A percentile compares a stretch with the other conserved stretches of the same genome.
These are phyloP conservation scores for Perca schrenkii DNA, from an alignment of 2,113 vertebrate species.

Conservation along the genomic window DNA sequence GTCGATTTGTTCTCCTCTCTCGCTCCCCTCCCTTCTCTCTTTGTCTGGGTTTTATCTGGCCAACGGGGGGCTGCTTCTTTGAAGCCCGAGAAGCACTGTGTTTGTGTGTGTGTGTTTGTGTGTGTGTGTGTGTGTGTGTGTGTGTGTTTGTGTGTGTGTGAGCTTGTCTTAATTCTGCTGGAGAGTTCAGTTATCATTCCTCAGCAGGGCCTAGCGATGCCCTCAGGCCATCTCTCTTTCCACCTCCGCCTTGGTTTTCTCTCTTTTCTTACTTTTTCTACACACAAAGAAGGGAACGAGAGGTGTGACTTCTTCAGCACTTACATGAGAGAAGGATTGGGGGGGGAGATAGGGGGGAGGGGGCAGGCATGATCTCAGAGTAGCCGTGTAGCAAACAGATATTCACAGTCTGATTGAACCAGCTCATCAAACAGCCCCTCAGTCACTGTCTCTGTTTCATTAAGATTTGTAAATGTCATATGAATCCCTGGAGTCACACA, in stretches of 20 bases:
- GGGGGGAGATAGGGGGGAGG: background rate
- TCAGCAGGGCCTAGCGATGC: constrained; percentile 65
- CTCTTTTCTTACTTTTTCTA: constrained; percentile 22
- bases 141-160: constrained; percentile 9
- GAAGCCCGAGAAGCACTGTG: constrained; percentile 57
- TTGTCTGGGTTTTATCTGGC: constrained; percentile 82
- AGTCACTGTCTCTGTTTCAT: constrained; percentile 59
- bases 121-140: constrained; percentile 26
- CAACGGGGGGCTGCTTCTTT: constrained; percentile 76
- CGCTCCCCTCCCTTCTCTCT: constrained; percentile 70
- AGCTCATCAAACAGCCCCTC: constrained; percentile 64
- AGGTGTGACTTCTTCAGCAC: constrained; percentile 41
- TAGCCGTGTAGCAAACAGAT: constrained; percentile 53
- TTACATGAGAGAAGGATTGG: constrained; percentile 1
- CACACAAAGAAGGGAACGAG: constrained; percentile 29
- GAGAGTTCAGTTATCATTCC: constrained; percentile 79
- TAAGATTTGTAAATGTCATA: constrained; percentile 75
- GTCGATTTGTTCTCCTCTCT: constrained; percentile 77
- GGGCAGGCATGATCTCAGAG: constrained; percentile 20
- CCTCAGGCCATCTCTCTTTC: constrained; percentile 60
- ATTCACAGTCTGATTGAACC: constrained; percentile 57
- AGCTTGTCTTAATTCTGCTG: constrained; percentile 50
- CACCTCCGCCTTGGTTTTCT: constrained; percentile 38
- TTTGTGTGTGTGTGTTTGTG: constrained; percentile 2
- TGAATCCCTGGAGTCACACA: constrained; percentile 50